phyloP scores from a whole-genome alignment of 2,113 vertebrate genomes.

The Australoheros scitulus region DNA sequence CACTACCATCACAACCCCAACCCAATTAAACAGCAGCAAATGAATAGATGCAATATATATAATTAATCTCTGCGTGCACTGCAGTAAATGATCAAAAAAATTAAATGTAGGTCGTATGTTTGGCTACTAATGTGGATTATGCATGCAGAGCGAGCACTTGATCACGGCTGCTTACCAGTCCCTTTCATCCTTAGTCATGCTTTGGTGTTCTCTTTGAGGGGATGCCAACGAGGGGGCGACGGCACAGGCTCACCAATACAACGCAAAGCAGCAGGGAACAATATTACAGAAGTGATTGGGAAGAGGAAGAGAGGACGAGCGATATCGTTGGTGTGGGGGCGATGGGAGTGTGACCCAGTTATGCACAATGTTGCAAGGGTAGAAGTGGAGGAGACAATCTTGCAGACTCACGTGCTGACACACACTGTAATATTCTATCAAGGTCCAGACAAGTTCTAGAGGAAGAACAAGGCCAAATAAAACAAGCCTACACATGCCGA shows the following conservation, averaged over 20 bases:
- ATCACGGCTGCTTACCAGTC: constrained; percentile 10
- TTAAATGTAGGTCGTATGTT: constrained; percentile 2
- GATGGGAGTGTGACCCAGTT: constrained; percentile 72
- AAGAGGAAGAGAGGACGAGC: constrained; percentile 37
- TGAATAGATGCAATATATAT: constrained; percentile 3
- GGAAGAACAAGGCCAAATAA: constrained; percentile 13
- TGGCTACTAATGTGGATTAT: constrained; percentile 27
- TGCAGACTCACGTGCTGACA: constrained; percentile 35
- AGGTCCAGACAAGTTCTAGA: constrained; percentile 17
- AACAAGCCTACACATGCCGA: constrained; percentile 29
- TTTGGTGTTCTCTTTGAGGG: constrained; percentile 41
- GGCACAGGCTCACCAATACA: constrained; percentile 12
- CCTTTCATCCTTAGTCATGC: constrained; percentile 56
- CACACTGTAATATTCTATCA: neutral
- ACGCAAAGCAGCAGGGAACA: constrained; percentile 42
- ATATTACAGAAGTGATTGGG: constrained; percentile 17
- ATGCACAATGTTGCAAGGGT: constrained; percentile 58
- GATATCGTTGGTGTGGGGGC: constrained; percentile 34
- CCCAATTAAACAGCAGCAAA: neutral
- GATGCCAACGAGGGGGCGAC: constrained; percentile 30
- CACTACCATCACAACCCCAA: neutral
- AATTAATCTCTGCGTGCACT: neutral
- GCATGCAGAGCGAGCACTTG: constrained; percentile 9
- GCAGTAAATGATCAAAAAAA: constrained; percentile 15
- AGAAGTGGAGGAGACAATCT: constrained; percentile 28